Conservation (phyloP, 2,113 vertebrate species). For the Pardalotus punctatus region DNA sequence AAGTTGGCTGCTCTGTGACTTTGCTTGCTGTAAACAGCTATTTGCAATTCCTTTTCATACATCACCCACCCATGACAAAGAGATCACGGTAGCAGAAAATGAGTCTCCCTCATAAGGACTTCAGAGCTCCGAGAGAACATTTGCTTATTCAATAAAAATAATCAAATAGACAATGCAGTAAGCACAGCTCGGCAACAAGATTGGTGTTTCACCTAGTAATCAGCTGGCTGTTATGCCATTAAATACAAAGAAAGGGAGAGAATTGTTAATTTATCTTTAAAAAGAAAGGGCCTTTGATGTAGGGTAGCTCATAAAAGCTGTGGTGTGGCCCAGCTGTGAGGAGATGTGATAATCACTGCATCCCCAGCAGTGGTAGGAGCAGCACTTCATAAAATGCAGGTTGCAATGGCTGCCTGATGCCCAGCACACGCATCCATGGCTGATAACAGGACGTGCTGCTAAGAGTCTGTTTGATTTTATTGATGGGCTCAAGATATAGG, state of each 20-base stretch:
- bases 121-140: constrained; percentile 11
- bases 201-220: constrained; percentile 40
- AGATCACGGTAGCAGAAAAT: constrained; percentile 54
- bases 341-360: constrained; percentile 12
- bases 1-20: constrained; percentile 55
- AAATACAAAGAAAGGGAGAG: neutral
- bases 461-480: constrained; percentile 47
- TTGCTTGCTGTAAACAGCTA: constrained; percentile 58
- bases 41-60: constrained; percentile 63
- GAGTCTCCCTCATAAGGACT: constrained; percentile 24
- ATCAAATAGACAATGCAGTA: constrained; percentile 23
- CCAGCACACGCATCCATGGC: neutral
- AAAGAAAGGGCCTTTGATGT: constrained; percentile 33
- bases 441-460: neutral
- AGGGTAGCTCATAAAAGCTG: neutral
- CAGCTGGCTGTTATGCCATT: neutral
- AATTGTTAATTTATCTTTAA: constrained; percentile 12
- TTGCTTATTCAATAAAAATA: constrained; percentile 44
- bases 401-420: constrained; percentile 5
- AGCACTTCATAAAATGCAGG: constrained; percentile 9
- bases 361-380: neutral
- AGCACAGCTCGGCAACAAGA: neutral
- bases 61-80: constrained; percentile 53
- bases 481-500: neutral
- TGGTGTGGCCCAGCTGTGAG: neutral